phyloP scores from a whole-genome alignment of 2,797 vertebrate genomes.

The Microtus agrestis region DNA sequence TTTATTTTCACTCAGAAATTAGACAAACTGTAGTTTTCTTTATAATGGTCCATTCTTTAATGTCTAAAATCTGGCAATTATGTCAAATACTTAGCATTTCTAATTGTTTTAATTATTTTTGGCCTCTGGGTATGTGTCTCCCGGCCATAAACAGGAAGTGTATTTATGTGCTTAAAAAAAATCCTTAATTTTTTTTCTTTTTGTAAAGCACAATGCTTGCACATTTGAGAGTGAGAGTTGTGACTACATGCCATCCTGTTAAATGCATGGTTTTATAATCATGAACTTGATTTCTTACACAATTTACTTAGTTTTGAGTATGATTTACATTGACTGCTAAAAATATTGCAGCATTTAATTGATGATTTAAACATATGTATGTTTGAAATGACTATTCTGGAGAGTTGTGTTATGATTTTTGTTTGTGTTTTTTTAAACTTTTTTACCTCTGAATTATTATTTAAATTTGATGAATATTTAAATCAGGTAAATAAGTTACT shows the following conservation, averaged over 20 bases:
- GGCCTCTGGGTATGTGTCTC: conserved; percentile 43
- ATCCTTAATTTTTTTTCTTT: neutral
- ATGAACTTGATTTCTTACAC: neutral
- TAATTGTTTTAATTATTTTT: conserved; percentile 61
- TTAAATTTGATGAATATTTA: neutral
- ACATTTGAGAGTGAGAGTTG: neutral
- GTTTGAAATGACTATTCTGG: neutral
- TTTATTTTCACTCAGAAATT: conserved; percentile 48
- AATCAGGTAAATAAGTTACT: neutral
- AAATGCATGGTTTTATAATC: neutral
- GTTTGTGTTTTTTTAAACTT: neutral
- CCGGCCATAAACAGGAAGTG: neutral
- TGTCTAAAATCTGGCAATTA: conserved; percentile 54
- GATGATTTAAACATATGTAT: neutral
- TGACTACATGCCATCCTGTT: neutral
- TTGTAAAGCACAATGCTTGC: neutral
- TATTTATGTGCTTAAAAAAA: conserved; percentile 14
- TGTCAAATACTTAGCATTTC: conserved; percentile 56
- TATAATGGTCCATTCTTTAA: conserved; percentile 26
- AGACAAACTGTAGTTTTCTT: conserved; percentile 48
- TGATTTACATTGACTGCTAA: neutral
- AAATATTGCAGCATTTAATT: neutral
- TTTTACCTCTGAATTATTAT: neutral
- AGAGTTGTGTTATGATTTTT: neutral
- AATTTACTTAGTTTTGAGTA: conserved; percentile 43